Evolutionary conservation across 2,888 invertebrate genomes (phyloP).

Genomic region (Anthrax anthrax): DNA sequence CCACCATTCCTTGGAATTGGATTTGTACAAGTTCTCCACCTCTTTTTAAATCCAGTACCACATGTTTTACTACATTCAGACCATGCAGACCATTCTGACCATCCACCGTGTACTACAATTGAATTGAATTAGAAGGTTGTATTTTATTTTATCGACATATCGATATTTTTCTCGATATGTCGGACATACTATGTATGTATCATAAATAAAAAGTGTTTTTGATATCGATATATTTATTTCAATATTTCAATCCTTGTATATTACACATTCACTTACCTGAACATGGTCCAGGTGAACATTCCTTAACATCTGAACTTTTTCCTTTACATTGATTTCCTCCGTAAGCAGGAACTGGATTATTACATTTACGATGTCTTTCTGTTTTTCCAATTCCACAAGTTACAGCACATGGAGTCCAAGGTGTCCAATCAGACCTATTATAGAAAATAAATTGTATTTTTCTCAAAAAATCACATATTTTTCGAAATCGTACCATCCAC

Average conservation of each 20-base stretch:
- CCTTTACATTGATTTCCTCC: conserved; percentile 32
- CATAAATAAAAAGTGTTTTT: no score
- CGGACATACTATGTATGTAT: no score
- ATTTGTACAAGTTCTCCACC: conserved; percentile 23
- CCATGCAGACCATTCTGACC: conserved; percentile 31
- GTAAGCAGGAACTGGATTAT: conserved; percentile 25
- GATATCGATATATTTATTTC: no score
- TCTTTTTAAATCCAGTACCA: conserved; percentile 22
- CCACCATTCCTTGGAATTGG: conserved; percentile 31
- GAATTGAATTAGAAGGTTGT: neutral
- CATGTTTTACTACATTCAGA: conserved; percentile 28
- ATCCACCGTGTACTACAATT: conserved; percentile 14
- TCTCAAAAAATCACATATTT: neutral
- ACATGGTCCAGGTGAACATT: conserved; percentile 9
- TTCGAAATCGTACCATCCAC: conserved; percentile 21
- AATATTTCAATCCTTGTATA: neutral
- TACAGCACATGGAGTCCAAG: conserved; percentile 27
- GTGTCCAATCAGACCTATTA: conserved; percentile 27
- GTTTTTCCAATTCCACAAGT: conserved; percentile 27
- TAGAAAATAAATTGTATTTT: neutral
- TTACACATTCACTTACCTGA: conserved; percentile 6
- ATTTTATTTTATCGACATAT: neutral
- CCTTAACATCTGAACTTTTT: conserved; percentile 12
- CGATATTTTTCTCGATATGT: no score
- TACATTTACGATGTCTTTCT: conserved; percentile 23